phyloP scores from a whole-genome alignment of 53 echinoderm and acorn worm species.

The Actinopyga echinites region DNA sequence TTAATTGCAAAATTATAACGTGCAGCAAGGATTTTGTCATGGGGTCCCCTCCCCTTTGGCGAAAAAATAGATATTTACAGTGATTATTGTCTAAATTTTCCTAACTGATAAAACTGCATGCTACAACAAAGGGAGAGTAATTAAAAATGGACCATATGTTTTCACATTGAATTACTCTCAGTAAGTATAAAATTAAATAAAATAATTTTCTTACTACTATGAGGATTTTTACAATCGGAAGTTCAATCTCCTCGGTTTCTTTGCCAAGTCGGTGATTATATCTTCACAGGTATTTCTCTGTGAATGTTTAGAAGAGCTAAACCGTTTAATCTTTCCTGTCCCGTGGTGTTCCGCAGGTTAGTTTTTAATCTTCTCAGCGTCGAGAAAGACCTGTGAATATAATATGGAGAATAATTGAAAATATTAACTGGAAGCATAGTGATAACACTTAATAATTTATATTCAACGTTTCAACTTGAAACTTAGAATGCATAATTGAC shows the following conservation, averaged over 20 bases:
- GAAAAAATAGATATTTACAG: no score
- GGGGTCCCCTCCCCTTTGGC: no score
- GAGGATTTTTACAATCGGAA: background rate
- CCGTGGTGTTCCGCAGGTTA: background rate
- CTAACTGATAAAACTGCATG: background rate
- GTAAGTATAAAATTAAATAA: background rate
- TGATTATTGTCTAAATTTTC: no score
- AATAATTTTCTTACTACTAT: no score
- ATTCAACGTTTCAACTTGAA: background rate
- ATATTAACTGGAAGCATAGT: constrained; percentile 8
- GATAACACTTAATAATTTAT: constrained; percentile 8
- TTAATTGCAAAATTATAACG: no score
- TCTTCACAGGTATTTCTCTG: background rate
- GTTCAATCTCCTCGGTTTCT: no score
- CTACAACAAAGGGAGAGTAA: background rate
- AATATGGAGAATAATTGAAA: constrained; percentile 13
- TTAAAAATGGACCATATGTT: background rate
- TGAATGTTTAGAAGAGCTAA: background rate
- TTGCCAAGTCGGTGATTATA: background rate
- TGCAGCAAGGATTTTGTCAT: no score
- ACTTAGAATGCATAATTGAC: background rate
- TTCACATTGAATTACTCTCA: no score
- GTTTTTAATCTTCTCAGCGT: background rate
- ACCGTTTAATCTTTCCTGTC: background rate
- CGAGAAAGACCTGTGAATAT: constrained; percentile 7